phyloP scores from a whole-genome alignment of 2,113 vertebrate genomes.

The Pachycephala philippinensis region DNA sequence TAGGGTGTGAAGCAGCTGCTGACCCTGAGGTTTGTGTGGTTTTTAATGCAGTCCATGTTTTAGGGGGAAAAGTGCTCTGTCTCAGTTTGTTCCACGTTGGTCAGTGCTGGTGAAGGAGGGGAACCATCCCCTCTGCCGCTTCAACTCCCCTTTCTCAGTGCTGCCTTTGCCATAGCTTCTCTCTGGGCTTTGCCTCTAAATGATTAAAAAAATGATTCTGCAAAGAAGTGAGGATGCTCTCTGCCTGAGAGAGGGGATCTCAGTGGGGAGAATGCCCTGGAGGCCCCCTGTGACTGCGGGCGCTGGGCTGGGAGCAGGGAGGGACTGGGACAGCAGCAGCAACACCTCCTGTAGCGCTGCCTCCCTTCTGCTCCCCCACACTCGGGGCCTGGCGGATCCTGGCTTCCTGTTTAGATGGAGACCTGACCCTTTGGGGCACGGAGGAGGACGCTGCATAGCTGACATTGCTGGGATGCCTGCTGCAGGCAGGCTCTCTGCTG shows the following conservation, averaged over 20 bases:
- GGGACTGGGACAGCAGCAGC: not conserved
- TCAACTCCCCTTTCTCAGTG: not conserved
- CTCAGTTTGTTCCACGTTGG: not conserved
- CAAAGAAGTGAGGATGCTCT: not conserved
- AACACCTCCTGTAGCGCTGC: not conserved
- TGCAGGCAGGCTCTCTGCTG: not conserved
- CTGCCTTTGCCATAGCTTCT: not conserved
- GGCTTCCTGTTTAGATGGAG: not conserved
- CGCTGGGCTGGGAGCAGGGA: not conserved
- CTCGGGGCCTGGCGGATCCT: accelerated
- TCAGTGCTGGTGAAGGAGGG: not conserved
- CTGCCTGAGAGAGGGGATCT: accelerated
- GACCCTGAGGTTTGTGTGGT: not conserved
- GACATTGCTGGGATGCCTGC: slow-evolving; percentile 32
- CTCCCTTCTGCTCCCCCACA: not conserved
- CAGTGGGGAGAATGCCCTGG: accelerated
- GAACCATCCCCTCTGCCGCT: accelerated
- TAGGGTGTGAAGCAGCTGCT: not conserved
- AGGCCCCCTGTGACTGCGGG: accelerated
- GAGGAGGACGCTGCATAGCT: not conserved
- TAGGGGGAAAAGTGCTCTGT: not conserved
- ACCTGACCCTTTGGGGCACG: not conserved
- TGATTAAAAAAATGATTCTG: not conserved
- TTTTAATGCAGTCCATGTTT: not conserved
- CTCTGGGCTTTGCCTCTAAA: not conserved